Conservation (phyloP, 1,140 invertebrate species). For the Tetramorium alpestre region DNA sequence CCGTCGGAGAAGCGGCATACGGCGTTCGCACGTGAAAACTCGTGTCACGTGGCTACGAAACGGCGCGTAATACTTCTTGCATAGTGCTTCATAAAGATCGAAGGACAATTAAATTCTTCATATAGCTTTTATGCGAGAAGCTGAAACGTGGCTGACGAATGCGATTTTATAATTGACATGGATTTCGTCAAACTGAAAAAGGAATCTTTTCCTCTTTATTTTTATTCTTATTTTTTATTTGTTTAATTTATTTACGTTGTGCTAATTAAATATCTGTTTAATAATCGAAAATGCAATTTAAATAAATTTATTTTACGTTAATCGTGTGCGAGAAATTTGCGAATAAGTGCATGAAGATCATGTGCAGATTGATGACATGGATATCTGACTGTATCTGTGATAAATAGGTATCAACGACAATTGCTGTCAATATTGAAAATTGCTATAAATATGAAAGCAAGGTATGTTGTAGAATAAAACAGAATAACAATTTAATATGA, state of each 20-base stretch:
- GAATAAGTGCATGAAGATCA: neutral
- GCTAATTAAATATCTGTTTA: neutral
- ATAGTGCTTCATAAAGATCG: neutral
- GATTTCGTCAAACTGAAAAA: neutral
- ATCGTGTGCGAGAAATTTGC: neutral
- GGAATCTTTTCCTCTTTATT: neutral
- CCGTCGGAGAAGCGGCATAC: constrained; percentile 56
- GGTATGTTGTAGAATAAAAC: neutral
- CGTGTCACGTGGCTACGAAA: constrained; percentile 64
- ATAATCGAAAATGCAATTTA: neutral
- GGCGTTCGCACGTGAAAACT: neutral
- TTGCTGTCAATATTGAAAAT: neutral
- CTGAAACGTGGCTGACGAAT: neutral
- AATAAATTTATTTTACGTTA: neutral
- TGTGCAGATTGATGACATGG: neutral
- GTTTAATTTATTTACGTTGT: neutral
- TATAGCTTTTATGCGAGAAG: neutral
- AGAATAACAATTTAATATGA: neutral
- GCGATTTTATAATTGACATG: neutral
- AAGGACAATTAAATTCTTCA: neutral
- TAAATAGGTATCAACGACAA: neutral
- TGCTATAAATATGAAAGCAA: neutral
- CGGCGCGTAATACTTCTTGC: neutral
- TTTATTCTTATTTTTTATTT: neutral
- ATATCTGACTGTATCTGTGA: neutral